Base-by-base conservation (phyloP, 2,113 vertebrate genomes). In the Corydoras sp. region DNA sequence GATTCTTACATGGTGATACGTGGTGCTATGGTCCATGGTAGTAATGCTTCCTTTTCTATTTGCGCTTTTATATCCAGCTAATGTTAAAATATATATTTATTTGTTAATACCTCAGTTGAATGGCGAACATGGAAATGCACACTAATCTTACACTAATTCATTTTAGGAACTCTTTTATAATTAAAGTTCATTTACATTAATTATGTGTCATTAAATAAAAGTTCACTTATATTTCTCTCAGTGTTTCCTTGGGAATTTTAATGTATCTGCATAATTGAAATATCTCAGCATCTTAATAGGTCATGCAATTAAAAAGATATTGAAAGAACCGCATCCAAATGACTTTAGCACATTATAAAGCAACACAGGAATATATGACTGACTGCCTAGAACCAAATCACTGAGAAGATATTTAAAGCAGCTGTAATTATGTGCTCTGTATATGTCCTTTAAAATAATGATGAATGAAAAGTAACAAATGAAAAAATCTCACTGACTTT, bases 251-350 rank as follows among this genome's bases (percentile, higher is more conserved):
- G n/a, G 10, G 74, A 79, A 79, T 77, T 73, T 54, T 78, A 81
- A 83, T 77, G 83, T 81, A 82, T 79, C 80, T 77, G 72, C 77
- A 78, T 85, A 85, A 88, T 88, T 88, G 83, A 88, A 86, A 87
- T 86, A 83, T 81, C 77, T 80, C 82, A 76, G 79, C 77, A 73
- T 83, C 68, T 62, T 85, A 87, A 86, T 87, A 84, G 82, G 80
- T 82, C 76, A 75, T 77, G 65, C 80, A 77, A 89, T 90, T 86
- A 87, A 85, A 86, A 79, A 78, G 73, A 84, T 80, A 89, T 86
- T 88, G 84, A 74, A 6, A 55, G 76, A 78, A 79, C 63, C 31
- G 67, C 65, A 76, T 74, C 71, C 66, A 77, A 76, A 80, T 85
- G 84, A 80, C 79, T 81, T 81, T 83, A 72, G 77, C 73, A 65